Conservation (phyloP, 2,888 invertebrate genomes). For the Nomada fabriciana region DNA sequence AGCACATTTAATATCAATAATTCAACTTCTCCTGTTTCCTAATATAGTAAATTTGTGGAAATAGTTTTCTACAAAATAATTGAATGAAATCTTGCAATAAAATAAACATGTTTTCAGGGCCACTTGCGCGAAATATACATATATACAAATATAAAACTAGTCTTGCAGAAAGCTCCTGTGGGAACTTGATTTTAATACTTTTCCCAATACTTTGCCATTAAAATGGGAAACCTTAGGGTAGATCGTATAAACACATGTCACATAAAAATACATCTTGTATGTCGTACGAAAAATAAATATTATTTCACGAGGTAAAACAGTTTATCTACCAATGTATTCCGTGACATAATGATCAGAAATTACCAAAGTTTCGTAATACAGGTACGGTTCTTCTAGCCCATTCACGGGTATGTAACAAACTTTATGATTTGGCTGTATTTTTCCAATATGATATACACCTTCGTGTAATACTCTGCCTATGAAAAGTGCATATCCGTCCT, state of each 20-base stretch:
- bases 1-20: too few species aligned
- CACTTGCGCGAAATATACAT: background rate
- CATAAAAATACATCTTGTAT: constrained; percentile 47
- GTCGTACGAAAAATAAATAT: constrained; percentile 57
- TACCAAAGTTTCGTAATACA: constrained; percentile 81
- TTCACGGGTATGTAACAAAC: constrained; percentile 76
- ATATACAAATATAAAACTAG: background rate
- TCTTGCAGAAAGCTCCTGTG: background rate
- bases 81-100: constrained; percentile 5
- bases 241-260: constrained; percentile 10
- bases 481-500: constrained; percentile 76
- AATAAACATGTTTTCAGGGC: background rate
- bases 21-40: too few species aligned
- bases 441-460: constrained; percentile 75
- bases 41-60: background rate
- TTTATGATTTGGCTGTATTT: constrained; percentile 79
- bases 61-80: background rate
- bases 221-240: background rate
- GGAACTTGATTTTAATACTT: background rate
- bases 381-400: constrained; percentile 72
- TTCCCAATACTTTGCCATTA: background rate
- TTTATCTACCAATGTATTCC: constrained; percentile 75
- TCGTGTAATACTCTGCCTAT: constrained; percentile 77
- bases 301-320: background rate
- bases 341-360: constrained; percentile 64